Base-by-base conservation (phyloP, 2,888 invertebrate species). In the Xylocampa areola region DNA sequence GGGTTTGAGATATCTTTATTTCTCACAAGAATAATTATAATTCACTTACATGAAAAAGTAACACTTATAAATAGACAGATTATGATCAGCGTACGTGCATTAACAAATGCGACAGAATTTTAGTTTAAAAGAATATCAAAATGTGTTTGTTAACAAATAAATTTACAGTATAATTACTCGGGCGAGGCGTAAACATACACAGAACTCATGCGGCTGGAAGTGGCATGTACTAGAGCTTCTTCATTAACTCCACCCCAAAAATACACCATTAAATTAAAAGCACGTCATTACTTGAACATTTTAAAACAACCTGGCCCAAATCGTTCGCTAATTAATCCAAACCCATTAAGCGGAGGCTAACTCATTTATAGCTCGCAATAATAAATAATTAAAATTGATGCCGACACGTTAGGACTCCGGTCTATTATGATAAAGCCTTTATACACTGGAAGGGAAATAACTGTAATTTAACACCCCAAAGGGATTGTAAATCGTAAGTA, bases 401-500 rank as follows among this genome's bases (percentile, higher is more conserved):
- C 76, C 68, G 68, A 77, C 80, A 84, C 80, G 78, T 81, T 76
- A 81, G 77, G 73, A 72, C 76, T 73, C 66, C 72, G 73, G 80
- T 81, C 79, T 79, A 79, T 80, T 81, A 80, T 77, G 79, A 81
- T 81, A 81, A 82, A 84, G 82, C 79, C 83, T 84, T 84, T 85
- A 85, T 82, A 80, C 68, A 78, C 74, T 77, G 72, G 68, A 82
- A 79, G 82, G 86, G 85, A 86, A 87, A 87, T 87, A 88, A 88
- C 84, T 81, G 84, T 83, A 85, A 89, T 87, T 85, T 84, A 86
- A 84, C 84, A 82, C 82, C 90, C 87, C 86, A 72, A 85, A 83
- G 89, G 90, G 85, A 88, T 86, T 86, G 86, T 92, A 91, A 90
- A 92, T 91, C 86, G 71, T 85, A 84, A 84, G 87, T 91, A 90